Evolutionary conservation across 2,888 invertebrate genomes (phyloP).

Genomic region (Leptogaster cylindrica): DNA sequence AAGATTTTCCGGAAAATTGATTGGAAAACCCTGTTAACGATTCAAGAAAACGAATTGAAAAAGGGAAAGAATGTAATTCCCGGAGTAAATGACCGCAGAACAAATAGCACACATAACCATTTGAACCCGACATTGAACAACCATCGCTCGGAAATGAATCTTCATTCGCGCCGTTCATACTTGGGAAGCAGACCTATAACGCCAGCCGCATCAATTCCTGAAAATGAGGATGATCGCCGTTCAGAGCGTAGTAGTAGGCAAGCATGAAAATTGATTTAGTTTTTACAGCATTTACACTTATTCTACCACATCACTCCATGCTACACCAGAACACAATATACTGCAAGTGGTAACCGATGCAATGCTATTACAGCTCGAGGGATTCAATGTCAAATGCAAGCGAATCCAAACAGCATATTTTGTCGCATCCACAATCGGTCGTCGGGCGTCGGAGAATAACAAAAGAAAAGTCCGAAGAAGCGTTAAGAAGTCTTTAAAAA

Average conservation of each 20-base stretch:
- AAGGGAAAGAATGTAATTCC: not conserved
- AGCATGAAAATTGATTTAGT: not conserved
- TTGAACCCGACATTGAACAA: not conserved
- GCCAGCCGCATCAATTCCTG: not conserved
- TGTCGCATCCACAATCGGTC: slow-evolving; percentile 43
- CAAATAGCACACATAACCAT: not conserved
- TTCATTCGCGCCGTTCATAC: not conserved
- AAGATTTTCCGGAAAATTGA: slow-evolving; percentile 8
- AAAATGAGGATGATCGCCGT: slow-evolving; percentile 13
- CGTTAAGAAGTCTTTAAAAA: too few species aligned
- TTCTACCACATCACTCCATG: not conserved
- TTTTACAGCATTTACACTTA: not conserved
- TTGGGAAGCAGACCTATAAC: not conserved
- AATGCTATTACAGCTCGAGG: slow-evolving; percentile 42
- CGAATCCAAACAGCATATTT: slow-evolving; percentile 4
- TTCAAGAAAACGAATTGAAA: not conserved
- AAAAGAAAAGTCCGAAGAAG: too few species aligned
- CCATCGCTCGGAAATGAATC: not conserved
- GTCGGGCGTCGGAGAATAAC: too few species aligned
- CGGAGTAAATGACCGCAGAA: not conserved
- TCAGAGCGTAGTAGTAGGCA: slow-evolving; percentile 38
- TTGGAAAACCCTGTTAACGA: slow-evolving; percentile 6
- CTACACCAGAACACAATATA: slow-evolving; percentile 20
- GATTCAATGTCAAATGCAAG: slow-evolving; percentile 36
- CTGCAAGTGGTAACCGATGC: slow-evolving; percentile 16